phyloP scores from a whole-genome alignment of 30 jellyfish, hydroid and myxozoan species.

The Chironex yamaguchii region DNA sequence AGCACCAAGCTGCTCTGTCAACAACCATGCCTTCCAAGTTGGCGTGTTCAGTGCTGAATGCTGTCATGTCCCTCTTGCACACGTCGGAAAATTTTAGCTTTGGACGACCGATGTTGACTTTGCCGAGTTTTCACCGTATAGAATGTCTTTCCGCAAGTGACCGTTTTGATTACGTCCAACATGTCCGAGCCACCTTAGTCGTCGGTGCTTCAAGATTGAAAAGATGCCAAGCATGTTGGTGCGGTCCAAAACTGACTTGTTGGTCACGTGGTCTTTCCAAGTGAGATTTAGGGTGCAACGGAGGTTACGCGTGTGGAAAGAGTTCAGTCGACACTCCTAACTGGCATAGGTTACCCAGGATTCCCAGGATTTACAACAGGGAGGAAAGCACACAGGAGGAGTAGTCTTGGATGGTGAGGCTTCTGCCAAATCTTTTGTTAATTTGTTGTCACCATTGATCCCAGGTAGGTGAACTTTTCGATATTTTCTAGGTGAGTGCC shows the following conservation, averaged over 20 bases:
- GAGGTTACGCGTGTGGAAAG: neutral
- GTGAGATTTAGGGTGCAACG: neutral
- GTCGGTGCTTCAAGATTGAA: neutral
- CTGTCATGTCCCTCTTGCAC: too few relatives aligned
- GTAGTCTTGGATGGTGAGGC: too few relatives aligned
- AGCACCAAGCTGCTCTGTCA: too few relatives aligned
- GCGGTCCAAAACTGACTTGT: neutral
- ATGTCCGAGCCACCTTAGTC: slow-evolving; percentile 3
- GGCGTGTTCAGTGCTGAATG: too few relatives aligned
- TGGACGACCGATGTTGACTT: too few relatives aligned
- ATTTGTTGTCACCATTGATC: too few relatives aligned
- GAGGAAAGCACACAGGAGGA: neutral
- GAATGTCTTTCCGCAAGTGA: neutral
- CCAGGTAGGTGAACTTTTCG: too few relatives aligned
- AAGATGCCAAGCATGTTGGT: neutral
- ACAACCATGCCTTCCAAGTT: too few relatives aligned
- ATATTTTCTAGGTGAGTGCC: too few relatives aligned
- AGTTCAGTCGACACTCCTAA: neutral
- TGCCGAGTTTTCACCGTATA: slow-evolving; percentile 7
- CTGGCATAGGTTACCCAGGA: neutral
- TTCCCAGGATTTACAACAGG: neutral
- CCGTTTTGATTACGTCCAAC: neutral
- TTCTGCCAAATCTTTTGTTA: too few relatives aligned
- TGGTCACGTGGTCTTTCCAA: neutral
- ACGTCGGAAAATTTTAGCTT: too few relatives aligned